These are phyloP conservation scores for Tetramorium bicarinatum DNA, from an alignment of 2,888 invertebrate species.

Conservation along the genomic window DNA sequence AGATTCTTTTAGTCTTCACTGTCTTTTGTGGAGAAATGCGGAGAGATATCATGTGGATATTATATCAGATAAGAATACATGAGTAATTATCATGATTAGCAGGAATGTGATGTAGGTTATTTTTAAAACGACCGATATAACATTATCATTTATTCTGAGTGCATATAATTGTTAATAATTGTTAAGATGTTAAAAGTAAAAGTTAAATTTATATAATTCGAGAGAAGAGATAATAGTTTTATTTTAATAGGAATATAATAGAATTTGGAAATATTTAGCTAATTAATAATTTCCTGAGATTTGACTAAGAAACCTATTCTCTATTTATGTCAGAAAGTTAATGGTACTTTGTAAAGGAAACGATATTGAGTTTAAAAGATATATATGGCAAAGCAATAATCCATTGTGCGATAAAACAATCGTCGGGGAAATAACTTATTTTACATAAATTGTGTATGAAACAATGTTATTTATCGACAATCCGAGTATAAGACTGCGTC, in stretches of 20 bases:
- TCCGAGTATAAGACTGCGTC: background rate
- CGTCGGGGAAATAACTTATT: background rate
- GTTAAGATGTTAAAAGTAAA: background rate
- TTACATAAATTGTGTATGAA: background rate
- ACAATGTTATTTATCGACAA: slow-evolving; percentile 10
- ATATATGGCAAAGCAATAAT: background rate
- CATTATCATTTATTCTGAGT: slow-evolving; percentile 13
- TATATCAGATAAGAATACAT: slow-evolving; percentile 22
- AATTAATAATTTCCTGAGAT: slow-evolving; percentile 4
- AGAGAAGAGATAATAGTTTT: background rate
- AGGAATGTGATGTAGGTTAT: background rate
- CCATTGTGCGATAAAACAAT: background rate
- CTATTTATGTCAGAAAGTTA: background rate
- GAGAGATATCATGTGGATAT: slow-evolving; percentile 4
- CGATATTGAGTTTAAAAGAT: slow-evolving; percentile 4
- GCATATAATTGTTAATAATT: background rate
- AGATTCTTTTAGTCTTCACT: slow-evolving; percentile 64
- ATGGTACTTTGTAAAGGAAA: background rate
- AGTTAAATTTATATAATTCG: slow-evolving; percentile 3
- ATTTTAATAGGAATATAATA: background rate
- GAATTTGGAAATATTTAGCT: background rate
- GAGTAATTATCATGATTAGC: slow-evolving; percentile 33
- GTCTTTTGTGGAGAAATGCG: slow-evolving; percentile 20
- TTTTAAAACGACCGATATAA: slow-evolving; percentile 18
- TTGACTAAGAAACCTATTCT: background rate